phyloP scores from a whole-genome alignment of 2,113 vertebrate genomes.

The Etheostoma cragini region DNA sequence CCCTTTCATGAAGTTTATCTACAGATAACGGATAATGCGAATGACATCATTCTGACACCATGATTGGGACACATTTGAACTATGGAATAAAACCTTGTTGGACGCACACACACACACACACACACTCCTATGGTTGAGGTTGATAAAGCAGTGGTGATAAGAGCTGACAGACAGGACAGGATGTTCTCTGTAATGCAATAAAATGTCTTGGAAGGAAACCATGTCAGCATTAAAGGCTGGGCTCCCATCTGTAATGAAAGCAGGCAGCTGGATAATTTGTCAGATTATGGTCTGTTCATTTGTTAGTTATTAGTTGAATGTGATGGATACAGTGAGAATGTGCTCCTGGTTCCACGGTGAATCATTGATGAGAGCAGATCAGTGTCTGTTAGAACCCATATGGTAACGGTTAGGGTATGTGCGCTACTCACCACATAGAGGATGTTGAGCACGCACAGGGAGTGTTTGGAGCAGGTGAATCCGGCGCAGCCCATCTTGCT shows the following conservation, averaged over 20 bases:
- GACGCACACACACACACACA: background rate
- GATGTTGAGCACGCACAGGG: slow-evolving; percentile 84
- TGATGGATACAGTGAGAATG: background rate
- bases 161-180: background rate
- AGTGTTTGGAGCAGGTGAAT: slow-evolving; percentile 84
- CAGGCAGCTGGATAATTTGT: background rate
- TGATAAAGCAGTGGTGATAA: background rate
- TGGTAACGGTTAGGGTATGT: slow-evolving; percentile 22
- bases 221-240: too few relatives aligned
- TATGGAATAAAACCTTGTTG: too few relatives aligned
- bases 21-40: too few relatives aligned
- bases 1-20: too few relatives aligned
- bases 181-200: background rate
- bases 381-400: slow-evolving; percentile 54
- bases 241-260: background rate
- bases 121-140: background rate
- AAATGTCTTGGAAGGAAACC: background rate
- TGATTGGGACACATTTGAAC: too few relatives aligned
- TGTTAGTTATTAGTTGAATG: background rate
- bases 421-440: slow-evolving; percentile 80
- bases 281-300: too few relatives aligned
- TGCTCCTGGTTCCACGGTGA: slow-evolving; percentile 46
- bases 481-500: slow-evolving; percentile 78
- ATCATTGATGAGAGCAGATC: slow-evolving; percentile 62
- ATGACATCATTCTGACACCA: too few relatives aligned